These are phyloP conservation scores for Leptobrachium ailaonicum DNA, from an alignment of 2,113 vertebrate species.

Conservation along the genomic window DNA sequence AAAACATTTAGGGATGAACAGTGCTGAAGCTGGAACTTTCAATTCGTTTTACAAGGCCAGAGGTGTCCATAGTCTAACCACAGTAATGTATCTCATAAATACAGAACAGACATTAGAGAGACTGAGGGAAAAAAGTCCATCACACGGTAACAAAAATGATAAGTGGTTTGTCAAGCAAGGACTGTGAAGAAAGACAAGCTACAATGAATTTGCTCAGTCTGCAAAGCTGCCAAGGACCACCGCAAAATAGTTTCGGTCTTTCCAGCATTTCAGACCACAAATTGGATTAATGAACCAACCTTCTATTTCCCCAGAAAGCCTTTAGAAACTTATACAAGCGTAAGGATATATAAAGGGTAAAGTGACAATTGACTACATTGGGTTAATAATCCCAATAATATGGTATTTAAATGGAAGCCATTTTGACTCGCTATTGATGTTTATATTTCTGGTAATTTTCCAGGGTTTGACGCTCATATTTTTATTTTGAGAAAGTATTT, in stretches of 20 bases:
- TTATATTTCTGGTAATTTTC: too few species aligned
- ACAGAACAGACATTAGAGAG: conserved; percentile 27
- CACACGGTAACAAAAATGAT: conserved; percentile 45
- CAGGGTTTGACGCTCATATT: too few species aligned
- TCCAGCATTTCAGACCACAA: conserved; percentile 28
- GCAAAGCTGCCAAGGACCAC: conserved; percentile 43
- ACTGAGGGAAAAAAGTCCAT: conserved; percentile 18
- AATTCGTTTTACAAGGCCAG: conserved; percentile 23
- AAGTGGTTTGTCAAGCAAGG: conserved; percentile 42
- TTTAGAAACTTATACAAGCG: conserved; percentile 24
- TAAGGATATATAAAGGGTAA: conserved; percentile 10
- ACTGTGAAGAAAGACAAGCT: conserved; percentile 35
- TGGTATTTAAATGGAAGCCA: too few species aligned
- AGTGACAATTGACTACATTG: background rate
- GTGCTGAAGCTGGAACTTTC: background rate
- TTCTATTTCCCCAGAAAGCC: conserved; percentile 7
- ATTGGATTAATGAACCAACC: conserved; percentile 38
- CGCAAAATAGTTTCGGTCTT: conserved; percentile 3
- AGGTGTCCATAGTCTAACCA: conserved; percentile 8
- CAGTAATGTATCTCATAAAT: conserved; percentile 39
- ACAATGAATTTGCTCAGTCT: conserved; percentile 39
- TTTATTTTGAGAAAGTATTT: too few species aligned
- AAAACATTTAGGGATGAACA: background rate
- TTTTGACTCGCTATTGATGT: too few species aligned
- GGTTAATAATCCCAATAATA: too few species aligned